Conservation (phyloP, 2,888 invertebrate species). For the Perizoma affinitatum region DNA sequence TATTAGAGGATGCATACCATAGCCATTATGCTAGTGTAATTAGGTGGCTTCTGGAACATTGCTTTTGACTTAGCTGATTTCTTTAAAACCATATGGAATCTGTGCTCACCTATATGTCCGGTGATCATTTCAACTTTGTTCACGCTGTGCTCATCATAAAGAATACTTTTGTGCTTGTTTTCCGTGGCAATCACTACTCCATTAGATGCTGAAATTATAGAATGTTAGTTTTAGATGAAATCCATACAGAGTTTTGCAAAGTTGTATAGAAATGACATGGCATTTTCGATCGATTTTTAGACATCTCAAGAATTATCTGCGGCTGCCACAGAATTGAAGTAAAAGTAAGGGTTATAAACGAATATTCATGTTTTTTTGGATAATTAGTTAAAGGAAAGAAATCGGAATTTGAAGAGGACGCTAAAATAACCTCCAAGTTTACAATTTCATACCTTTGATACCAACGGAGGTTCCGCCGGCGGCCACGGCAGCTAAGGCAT, state of each 20-base stretch:
- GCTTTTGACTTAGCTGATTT: too few relatives aligned
- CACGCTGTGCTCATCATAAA: slow-evolving; percentile 98
- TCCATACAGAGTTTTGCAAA: not conserved
- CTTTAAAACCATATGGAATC: not conserved
- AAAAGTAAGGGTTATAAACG: not conserved
- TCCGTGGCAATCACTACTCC: slow-evolving; percentile 99
- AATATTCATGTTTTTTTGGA: not conserved
- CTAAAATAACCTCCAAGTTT: slow-evolving; percentile 50
- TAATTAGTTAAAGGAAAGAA: not conserved
- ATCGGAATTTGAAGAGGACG: slow-evolving; percentile 17
- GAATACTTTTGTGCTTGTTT: slow-evolving; percentile 98
- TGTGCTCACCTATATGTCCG: slow-evolving; percentile 86
- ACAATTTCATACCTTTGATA: slow-evolving; percentile 90
- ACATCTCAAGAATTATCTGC: not conserved
- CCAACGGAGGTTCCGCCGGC: slow-evolving; percentile 99
- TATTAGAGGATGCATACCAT: too few relatives aligned
- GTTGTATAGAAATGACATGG: slow-evolving; percentile 8
- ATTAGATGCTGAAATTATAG: slow-evolving; percentile 90
- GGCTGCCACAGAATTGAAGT: not conserved
- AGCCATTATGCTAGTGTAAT: too few relatives aligned
- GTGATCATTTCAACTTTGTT: slow-evolving; percentile 98
- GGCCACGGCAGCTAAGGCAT: slow-evolving; percentile 99
- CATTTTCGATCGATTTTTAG: slow-evolving; percentile 7
- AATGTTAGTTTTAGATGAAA: not conserved
- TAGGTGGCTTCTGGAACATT: too few relatives aligned